Evolutionary conservation across 2,888 invertebrate species (phyloP), one percentile per base, ranked within the genome.

Genomic region (Hirtodrosophila cameraria): DNA sequence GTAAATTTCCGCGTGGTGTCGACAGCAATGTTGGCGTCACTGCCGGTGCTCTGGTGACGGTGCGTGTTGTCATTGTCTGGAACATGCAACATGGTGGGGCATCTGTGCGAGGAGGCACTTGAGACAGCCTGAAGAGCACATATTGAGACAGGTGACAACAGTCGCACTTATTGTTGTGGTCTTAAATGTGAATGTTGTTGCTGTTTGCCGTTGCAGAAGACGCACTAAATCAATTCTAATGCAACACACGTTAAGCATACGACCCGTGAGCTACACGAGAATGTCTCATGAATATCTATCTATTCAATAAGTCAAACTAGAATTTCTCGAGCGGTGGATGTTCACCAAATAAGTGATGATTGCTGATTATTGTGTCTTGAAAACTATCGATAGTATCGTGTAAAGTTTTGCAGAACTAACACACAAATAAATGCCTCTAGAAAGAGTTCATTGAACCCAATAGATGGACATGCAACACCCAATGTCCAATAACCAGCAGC

Each of bases 101-200:
- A 28, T 38, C 2, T 15, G 31, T 13, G 43, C 20, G 54, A 35
- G 75, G 67, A 41, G 58, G 33, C 75, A 84, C 80, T 81, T 84
- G 80, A 80, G 80, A 81, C 80, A 84, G 79, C 63, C 70, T 70
- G 69, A 77, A 84, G 80, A 84, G 80, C 75, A 60, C 80, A 81
- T 75, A 81, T 81, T 81, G 84, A 83, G 77, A 83, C 85, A 79
- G 85, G 78, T 86, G 86, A 65, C 70, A 85, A 73, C 74, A 66
- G 76, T 65, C 55, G 57, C 75, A 63, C 81, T 67, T 49, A 66
- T 70, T 68, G 73, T 67, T 43, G 45, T 62, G 36, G 45, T 52
- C 15, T 30, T 43, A 52, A 13, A 41, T 30, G 41, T 16, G 23
- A 30, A 20, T 54, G 46, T 28, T 46, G 27, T 16, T 42, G 13